Evolutionary conservation across 2,113 vertebrate species (phyloP).

Genomic region (Pantherophis guttatus): DNA sequence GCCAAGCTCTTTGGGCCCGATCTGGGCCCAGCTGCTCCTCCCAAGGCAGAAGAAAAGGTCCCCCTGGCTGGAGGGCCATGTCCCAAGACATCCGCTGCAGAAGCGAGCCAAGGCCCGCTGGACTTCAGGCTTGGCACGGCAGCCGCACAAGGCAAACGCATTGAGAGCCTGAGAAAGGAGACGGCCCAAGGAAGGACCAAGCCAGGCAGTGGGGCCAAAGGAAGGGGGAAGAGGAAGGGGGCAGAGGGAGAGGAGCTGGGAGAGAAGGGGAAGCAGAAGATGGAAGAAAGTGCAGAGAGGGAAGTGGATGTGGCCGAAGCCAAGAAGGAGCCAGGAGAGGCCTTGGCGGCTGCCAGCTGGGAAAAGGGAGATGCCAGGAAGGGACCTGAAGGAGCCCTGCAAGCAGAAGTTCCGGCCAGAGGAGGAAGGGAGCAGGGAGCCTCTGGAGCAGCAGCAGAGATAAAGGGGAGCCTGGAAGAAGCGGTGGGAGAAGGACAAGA

Average conservation of each 20-base stretch:
- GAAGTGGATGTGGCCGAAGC: neutral
- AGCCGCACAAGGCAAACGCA: fast-evolving
- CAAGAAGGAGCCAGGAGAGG: neutral
- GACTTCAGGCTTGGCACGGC: neutral
- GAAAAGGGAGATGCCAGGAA: neutral
- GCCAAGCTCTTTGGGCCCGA: constrained; percentile 52
- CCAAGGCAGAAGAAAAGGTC: constrained; percentile 17
- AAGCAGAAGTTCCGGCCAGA: fast-evolving
- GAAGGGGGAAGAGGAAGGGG: neutral
- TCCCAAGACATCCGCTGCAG: fast-evolving
- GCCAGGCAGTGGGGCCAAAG: neutral
- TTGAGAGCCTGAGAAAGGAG: constrained; percentile 11
- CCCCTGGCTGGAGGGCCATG: neutral
- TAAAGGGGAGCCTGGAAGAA: fast-evolving
- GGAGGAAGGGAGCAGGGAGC: fast-evolving
- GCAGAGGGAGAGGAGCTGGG: neutral
- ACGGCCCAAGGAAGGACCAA: neutral
- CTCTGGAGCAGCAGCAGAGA: neutral
- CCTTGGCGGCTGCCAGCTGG: neutral
- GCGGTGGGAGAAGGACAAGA: neutral
- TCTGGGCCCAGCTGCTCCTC: neutral
- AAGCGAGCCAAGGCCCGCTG: fast-evolving
- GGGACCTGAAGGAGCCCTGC: neutral
- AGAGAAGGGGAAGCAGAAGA: neutral
- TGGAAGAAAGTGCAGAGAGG: fast-evolving